phyloP scores from a whole-genome alignment of 1,140 invertebrate genomes.

The Pygmarrhopalites habei region DNA sequence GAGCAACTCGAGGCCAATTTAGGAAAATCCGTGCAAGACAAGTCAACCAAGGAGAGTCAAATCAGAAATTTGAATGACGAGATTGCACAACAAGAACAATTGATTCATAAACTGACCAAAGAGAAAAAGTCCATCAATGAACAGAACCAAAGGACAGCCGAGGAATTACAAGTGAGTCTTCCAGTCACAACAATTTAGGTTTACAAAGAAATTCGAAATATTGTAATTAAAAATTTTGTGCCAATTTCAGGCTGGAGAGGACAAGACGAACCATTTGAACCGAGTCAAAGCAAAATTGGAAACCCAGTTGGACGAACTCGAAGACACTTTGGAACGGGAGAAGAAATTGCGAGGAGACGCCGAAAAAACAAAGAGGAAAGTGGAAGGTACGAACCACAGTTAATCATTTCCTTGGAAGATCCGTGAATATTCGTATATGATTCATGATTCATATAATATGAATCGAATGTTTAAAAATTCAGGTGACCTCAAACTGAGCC shows the following conservation, averaged over 20 bases:
- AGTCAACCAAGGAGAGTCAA: slow-evolving; percentile 97
- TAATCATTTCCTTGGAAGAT: no score
- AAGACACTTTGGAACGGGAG: slow-evolving; percentile 94
- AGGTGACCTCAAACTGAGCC: slow-evolving; percentile 96
- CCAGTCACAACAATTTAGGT: background rate
- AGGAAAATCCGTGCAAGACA: slow-evolving; percentile 24
- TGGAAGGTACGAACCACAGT: slow-evolving; percentile 65
- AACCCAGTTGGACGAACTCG: slow-evolving; percentile 93
- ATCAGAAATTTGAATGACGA: slow-evolving; percentile 98
- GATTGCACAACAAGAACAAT: slow-evolving; percentile 91
- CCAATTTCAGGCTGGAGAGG: slow-evolving; percentile 60
- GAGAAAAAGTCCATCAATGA: slow-evolving; percentile 97
- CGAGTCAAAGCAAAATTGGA: slow-evolving; percentile 98
- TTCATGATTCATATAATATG: no score
- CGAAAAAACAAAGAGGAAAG: slow-evolving; percentile 93
- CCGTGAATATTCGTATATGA: no score
- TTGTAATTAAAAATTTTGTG: background rate
- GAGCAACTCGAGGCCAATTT: slow-evolving; percentile 91
- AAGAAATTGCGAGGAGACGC: slow-evolving; percentile 97
- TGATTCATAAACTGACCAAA: slow-evolving; percentile 98
- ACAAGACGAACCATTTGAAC: slow-evolving; percentile 98
- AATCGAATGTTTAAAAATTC: no score
- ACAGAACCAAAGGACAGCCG: slow-evolving; percentile 87
- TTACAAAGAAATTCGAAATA: background rate
- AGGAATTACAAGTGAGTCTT: slow-evolving; percentile 72